These are phyloP conservation scores for Aradophagus sp. DNA, from an alignment of 1,140 invertebrate species.

Conservation along the genomic window DNA sequence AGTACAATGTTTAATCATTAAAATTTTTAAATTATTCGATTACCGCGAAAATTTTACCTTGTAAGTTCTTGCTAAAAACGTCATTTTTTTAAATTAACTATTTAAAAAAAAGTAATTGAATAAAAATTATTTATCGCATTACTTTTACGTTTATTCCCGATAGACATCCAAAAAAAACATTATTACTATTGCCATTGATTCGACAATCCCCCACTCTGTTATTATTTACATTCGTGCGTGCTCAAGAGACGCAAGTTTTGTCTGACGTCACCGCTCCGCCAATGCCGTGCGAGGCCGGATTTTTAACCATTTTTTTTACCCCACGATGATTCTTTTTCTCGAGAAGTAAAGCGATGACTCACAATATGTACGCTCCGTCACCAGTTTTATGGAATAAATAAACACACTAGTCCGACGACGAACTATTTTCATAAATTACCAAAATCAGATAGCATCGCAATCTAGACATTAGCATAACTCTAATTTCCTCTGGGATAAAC, in stretches of 20 bases:
- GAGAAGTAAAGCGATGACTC: conserved; percentile 48
- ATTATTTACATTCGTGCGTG: conserved; percentile 34
- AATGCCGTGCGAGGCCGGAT: conserved; percentile 37
- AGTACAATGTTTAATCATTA: too few relatives aligned
- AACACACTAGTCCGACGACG: conserved; percentile 21
- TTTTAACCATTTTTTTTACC: conserved; percentile 41
- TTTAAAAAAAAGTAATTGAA: too few relatives aligned
- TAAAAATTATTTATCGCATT: too few relatives aligned
- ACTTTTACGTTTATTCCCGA: too few relatives aligned
- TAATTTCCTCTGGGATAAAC: too few relatives aligned
- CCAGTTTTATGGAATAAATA: conserved; percentile 34
- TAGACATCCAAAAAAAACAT: conserved; percentile 5
- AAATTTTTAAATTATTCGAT: too few relatives aligned
- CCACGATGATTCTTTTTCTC: conserved; percentile 45
- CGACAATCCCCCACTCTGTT: conserved; percentile 10
- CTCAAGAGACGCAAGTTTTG: conserved; percentile 30
- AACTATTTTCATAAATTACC: conserved; percentile 32
- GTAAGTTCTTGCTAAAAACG: too few relatives aligned
- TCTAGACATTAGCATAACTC: conserved; percentile 11
- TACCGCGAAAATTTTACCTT: too few relatives aligned
- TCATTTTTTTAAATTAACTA: too few relatives aligned
- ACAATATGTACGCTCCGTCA: conserved; percentile 18
- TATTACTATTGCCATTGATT: conserved; percentile 9
- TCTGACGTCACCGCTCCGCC: conserved; percentile 43
- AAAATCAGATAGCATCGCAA: conserved; percentile 22